Percentiles rank a stretch among this genome's conserved stretches.
Evolutionary conservation across 2,113 vertebrate genomes (phyloP).

Genomic region (Elanoides forficatus): DNA sequence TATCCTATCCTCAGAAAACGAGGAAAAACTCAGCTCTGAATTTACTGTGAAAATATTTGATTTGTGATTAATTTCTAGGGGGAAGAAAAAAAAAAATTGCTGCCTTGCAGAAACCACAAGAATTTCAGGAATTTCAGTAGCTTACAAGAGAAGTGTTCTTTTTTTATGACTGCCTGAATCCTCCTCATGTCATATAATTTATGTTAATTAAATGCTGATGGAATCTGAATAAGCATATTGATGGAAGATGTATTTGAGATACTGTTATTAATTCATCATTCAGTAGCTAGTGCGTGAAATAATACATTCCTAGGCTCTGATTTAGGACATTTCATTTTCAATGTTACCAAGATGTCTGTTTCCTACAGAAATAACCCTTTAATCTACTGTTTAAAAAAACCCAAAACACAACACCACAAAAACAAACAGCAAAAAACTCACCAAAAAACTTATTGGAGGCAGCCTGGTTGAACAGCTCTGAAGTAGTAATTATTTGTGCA

Average conservation of each 20-base stretch:
- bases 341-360: not conserved
- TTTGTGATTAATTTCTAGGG: not conserved
- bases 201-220: conserved; percentile 68
- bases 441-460: not conserved
- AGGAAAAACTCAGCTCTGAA: not conserved
- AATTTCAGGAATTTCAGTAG: conserved; percentile 2
- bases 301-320: conserved; percentile 39
- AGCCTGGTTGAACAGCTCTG: not conserved
- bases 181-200: conserved; percentile 45
- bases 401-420: not conserved
- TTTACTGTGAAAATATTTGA: not conserved
- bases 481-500: not conserved
- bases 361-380: conserved; percentile 14
- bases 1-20: not conserved
- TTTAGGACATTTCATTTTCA: conserved; percentile 26
- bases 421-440: not conserved
- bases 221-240: conserved; percentile 57
- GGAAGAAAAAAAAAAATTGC: too few species aligned
- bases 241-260: conserved; percentile 58
- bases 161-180: conserved; percentile 27
- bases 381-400: not conserved
- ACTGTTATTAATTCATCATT: conserved; percentile 67
- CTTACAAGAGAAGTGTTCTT: not conserved
- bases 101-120: not conserved
- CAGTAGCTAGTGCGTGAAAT: conserved; percentile 55